phyloP scores from a whole-genome alignment of 2,797 vertebrate genomes.

The Lates japonicus region DNA sequence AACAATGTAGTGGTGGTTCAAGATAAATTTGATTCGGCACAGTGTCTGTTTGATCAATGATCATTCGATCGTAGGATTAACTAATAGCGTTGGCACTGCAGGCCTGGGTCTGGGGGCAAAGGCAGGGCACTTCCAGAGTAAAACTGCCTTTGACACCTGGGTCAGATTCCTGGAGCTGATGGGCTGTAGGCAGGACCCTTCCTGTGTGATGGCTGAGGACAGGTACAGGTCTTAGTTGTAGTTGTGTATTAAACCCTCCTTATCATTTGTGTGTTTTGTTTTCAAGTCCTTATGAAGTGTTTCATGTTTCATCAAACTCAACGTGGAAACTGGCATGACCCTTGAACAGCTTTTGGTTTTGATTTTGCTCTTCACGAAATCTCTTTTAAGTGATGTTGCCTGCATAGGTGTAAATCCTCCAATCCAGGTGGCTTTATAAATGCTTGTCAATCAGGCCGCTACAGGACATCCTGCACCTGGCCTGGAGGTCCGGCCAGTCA shows the following conservation, averaged over 20 bases:
- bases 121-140: conserved; percentile 92
- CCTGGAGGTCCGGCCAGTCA: conserved; percentile 86
- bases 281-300: conserved; percentile 89
- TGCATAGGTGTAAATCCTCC: no score
- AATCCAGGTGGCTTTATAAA: background rate
- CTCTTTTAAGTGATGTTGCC: no score
- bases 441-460: conserved; percentile 78
- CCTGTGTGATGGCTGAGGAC: conserved; percentile 84
- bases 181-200: conserved; percentile 80
- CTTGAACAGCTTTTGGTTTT: conserved; percentile 93
- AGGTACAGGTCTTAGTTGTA: background rate
- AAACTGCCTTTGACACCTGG: conserved; percentile 90
- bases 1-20: no score
- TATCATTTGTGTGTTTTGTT: conserved; percentile 8
- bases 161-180: conserved; percentile 86
- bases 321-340: no score
- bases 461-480: conserved; percentile 90
- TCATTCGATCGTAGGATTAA: background rate
- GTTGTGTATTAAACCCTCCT: background rate
- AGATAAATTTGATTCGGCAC: no score
- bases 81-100: conserved; percentile 61
- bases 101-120: conserved; percentile 93
- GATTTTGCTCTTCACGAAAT: no score
- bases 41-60: background rate
- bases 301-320: conserved; percentile 94